Base-by-base conservation (phyloP, 2,888 invertebrate species). In the Thalpophila matura region DNA sequence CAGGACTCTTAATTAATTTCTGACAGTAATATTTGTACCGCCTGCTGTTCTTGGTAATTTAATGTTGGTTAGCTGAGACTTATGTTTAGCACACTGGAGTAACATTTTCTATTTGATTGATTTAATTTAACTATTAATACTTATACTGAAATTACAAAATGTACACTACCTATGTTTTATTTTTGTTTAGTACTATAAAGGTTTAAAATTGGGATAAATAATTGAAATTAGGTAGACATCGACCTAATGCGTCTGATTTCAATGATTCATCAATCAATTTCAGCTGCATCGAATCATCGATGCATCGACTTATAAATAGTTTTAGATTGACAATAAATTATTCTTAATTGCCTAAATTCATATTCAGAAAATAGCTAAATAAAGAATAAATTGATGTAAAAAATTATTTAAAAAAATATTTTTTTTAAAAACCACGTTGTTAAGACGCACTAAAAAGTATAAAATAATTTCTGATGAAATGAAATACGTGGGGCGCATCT, bases 21-120 rank as follows among this genome's bases (percentile, higher is more conserved):
- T 56, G 63, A 57, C 56, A 56, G 50, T 61, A 61, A 66, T 65
- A 54, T 68, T 60, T 56, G 53, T 31, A 66, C 55, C 45, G 56
- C 61, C 53, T 53, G 65, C 50, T 74, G 49, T 29, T 59, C 24
- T 45, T 51, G 3, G 18, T 18, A 24, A 53, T 63, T 54, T 54
- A 58, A 51, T 73, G 10, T 40, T 33, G 43, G 14, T 38, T 35
- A 14, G 27, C 18, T 26, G 16, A 24, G 65, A 64, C 18, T 31
- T 43, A 72, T 42, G 33, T 26, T n/a, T 18, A 26, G n/a, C 16
- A 40, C 31, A 37, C 22, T 37, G 5, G 1, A 22, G 22, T 60
- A 35, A 49, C 56, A 18, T 38, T 42, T 43, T 37, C 9, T 2
- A 4, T 24, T 22, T 24, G 24, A 67, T 24, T 35, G 14, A 37